A percentile compares a stretch with the other conserved stretches of the same genome.
phyloP scores from a whole-genome alignment of 2,113 vertebrate species.

The Mugil cephalus region DNA sequence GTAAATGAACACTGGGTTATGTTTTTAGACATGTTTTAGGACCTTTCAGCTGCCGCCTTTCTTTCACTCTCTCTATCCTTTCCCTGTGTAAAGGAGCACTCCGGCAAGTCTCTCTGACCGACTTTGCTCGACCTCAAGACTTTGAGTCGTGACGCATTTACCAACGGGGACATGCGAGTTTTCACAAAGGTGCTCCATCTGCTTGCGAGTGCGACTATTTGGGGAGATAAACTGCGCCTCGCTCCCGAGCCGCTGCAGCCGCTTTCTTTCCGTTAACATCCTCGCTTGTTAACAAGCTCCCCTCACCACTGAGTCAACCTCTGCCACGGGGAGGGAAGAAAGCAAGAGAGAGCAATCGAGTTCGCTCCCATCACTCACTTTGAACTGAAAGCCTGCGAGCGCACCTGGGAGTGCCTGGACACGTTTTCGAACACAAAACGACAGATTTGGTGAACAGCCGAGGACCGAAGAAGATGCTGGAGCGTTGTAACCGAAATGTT shows the following conservation, averaged over 20 bases:
- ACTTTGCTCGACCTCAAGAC: constrained; percentile 58
- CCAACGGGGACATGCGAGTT: constrained; percentile 84
- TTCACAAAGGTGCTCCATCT: constrained; percentile 85
- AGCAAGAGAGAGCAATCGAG: constrained; percentile 49
- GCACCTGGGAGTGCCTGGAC: constrained; percentile 48
- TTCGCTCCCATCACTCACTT: constrained; percentile 41
- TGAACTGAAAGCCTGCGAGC: constrained; percentile 18
- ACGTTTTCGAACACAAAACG: constrained; percentile 35
- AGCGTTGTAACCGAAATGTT: constrained; percentile 55
- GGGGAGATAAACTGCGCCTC: constrained; percentile 83
- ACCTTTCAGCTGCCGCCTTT: background rate
- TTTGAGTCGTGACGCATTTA: constrained; percentile 83
- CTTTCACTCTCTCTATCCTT: constrained; percentile 16
- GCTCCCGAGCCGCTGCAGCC: constrained; percentile 67
- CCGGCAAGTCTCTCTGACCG: constrained; percentile 22
- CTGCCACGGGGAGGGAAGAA: constrained; percentile 49
- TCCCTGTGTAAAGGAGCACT: constrained; percentile 39
- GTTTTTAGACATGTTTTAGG: background rate
- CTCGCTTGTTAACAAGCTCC: constrained; percentile 48
- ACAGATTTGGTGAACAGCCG: constrained; percentile 1
- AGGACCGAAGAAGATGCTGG: constrained; percentile 69
- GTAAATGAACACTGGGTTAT: background rate
- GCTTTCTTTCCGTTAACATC: constrained; percentile 55
- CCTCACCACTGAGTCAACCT: constrained; percentile 58
- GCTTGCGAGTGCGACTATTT: constrained; percentile 79